Percentiles rank a stretch among this genome's conserved stretches.
Evolutionary conservation across 2,888 invertebrate genomes (phyloP).

Genomic region (Rhimphoctona megacephalus): DNA sequence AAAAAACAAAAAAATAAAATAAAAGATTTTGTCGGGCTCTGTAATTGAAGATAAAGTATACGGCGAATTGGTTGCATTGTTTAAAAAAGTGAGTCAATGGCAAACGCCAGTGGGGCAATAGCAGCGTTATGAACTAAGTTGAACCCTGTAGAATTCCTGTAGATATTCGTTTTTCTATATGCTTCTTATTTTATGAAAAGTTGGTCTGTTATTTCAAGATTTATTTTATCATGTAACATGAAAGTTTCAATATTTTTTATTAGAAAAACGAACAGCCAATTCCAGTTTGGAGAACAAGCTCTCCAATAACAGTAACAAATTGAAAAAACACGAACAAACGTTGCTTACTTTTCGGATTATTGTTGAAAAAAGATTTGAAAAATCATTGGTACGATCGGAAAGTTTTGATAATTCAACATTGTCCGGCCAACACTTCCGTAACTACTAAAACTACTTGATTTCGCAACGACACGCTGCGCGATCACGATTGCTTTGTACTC

Average conservation of each 20-base stretch:
- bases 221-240: neutral
- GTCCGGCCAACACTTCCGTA: too few species aligned
- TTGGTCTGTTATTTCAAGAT: neutral
- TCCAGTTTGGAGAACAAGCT: too few species aligned
- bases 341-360: too few species aligned
- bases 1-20: conserved; percentile 17
- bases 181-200: neutral
- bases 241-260: neutral
- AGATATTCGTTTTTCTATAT: neutral
- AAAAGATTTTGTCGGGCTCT: neutral
- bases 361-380: too few species aligned
- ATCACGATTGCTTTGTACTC: too few species aligned
- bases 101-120: conserved; percentile 22
- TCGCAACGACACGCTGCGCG: too few species aligned
- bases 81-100: conserved; percentile 23
- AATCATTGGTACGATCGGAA: too few species aligned
- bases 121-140: conserved; percentile 4
- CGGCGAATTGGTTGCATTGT: neutral
- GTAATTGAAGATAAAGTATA: neutral
- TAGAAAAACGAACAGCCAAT: neutral
- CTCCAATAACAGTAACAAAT: too few species aligned
- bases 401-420: too few species aligned
- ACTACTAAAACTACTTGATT: too few species aligned
- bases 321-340: too few species aligned
- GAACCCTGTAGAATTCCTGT: conserved; percentile 9